Evolutionary conservation across 1,140 invertebrate genomes (phyloP).

Genomic region (Scylla paramamosain): DNA sequence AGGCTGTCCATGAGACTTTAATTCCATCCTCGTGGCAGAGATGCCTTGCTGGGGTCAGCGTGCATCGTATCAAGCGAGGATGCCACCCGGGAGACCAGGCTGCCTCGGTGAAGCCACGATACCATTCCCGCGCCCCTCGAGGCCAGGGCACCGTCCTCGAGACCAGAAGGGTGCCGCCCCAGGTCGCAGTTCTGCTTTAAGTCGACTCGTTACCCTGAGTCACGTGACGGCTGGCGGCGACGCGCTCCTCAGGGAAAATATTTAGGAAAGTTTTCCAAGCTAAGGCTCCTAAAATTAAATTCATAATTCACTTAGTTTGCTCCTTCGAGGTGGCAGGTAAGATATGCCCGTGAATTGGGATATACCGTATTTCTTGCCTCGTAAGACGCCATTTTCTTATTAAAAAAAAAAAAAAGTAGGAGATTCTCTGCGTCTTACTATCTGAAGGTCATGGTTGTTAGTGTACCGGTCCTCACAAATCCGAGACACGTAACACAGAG

Average conservation of each 20-base stretch:
- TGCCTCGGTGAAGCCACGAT: no score
- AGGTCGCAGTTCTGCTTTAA: slow-evolving; percentile 22
- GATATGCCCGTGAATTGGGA: not conserved
- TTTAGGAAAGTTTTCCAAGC: slow-evolving; percentile 23
- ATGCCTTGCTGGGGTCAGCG: no score
- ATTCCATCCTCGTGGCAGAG: no score
- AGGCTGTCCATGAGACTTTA: no score
- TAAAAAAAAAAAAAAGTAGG: no score
- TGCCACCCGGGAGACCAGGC: no score
- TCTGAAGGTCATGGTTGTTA: no score
- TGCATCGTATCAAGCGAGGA: no score
- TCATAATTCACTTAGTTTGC: slow-evolving; percentile 15
- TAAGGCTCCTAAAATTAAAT: not conserved
- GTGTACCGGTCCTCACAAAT: no score
- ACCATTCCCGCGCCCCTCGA: not conserved
- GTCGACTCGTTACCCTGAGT: slow-evolving; percentile 8
- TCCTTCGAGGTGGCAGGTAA: not conserved
- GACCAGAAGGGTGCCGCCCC: not conserved
- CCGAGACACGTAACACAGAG: no score
- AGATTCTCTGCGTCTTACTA: no score
- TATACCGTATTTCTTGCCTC: not conserved
- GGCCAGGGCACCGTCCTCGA: not conserved
- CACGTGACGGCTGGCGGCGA: slow-evolving; percentile 16
- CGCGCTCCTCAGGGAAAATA: slow-evolving; percentile 11
- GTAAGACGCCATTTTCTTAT: not conserved